Evolutionary conservation across 2,888 invertebrate species (phyloP).

Genomic region (Idaea aversata): DNA sequence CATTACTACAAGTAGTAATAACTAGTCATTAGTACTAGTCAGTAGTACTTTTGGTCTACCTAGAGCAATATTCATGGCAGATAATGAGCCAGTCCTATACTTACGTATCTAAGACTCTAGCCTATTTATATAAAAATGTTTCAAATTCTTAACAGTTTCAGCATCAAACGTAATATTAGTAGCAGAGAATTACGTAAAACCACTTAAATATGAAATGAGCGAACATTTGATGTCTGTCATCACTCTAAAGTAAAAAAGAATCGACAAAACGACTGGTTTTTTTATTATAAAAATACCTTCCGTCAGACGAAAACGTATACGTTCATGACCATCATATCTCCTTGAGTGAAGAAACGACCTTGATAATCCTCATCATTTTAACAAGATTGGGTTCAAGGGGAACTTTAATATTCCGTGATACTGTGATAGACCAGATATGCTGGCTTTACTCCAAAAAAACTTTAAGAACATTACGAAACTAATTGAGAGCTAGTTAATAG

Average conservation of each 20-base stretch:
- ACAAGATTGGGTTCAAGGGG: constrained; percentile 1
- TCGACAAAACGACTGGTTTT: too few relatives aligned
- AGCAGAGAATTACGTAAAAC: not conserved
- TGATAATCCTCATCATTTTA: constrained; percentile 2
- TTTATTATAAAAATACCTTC: not conserved
- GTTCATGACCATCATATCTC: not conserved
- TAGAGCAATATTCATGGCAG: too few relatives aligned
- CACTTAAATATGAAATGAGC: not conserved
- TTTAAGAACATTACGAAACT: constrained; percentile 10
- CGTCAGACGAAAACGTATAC: not conserved
- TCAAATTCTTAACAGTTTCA: not conserved
- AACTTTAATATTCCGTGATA: not conserved
- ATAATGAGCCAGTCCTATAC: too few relatives aligned
- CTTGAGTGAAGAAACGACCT: not conserved
- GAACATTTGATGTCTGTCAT: not conserved
- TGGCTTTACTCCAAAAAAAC: constrained; percentile 16
- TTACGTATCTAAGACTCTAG: too few relatives aligned
- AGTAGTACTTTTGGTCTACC: too few relatives aligned
- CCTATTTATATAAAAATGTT: not conserved
- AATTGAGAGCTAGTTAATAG: constrained; percentile 10
- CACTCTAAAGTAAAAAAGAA: not conserved
- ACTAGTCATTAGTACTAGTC: too few relatives aligned
- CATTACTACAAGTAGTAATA: too few relatives aligned
- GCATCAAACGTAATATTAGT: not conserved
- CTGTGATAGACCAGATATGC: constrained; percentile 3